Evolutionary conservation across 2,113 vertebrate species (phyloP).

Genomic region (Mus spicilegus): DNA sequence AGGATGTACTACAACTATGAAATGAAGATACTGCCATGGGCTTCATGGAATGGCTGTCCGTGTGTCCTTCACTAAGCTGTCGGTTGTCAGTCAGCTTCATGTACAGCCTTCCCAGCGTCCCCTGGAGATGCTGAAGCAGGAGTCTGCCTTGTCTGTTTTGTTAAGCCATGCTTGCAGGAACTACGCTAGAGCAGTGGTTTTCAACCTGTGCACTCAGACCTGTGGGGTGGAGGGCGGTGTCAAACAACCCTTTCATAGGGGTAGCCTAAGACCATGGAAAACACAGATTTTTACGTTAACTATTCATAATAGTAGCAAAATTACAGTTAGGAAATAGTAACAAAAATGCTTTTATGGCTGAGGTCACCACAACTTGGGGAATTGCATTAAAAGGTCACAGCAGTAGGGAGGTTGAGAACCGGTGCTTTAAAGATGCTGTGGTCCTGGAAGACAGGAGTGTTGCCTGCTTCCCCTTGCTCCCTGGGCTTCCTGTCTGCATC

Average conservation of each 20-base stretch:
- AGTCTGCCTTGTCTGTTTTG: background rate
- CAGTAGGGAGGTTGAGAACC: background rate
- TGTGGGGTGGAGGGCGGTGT: background rate
- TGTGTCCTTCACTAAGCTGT: background rate
- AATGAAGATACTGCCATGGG: too few species aligned
- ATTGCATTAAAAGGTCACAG: background rate
- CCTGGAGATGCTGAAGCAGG: background rate
- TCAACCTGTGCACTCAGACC: background rate
- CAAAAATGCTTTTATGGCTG: background rate
- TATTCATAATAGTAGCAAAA: background rate
- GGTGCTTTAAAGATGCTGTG: background rate
- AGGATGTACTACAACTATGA: rapidly evolving
- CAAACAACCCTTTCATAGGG: background rate
- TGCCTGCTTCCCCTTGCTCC: background rate
- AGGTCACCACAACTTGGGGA: background rate
- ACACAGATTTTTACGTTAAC: background rate
- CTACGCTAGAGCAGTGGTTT: background rate
- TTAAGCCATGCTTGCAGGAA: background rate
- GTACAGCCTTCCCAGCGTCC: rapidly evolving
- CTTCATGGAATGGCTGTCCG: background rate
- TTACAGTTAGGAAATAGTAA: too few species aligned
- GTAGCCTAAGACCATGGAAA: background rate
- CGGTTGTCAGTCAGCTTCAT: background rate
- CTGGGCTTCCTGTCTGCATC: too few species aligned
- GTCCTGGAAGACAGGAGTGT: background rate